These are phyloP conservation scores for Chloroclystis v-ata DNA, from an alignment of 2,888 invertebrate genomes.

Conservation along the genomic window DNA sequence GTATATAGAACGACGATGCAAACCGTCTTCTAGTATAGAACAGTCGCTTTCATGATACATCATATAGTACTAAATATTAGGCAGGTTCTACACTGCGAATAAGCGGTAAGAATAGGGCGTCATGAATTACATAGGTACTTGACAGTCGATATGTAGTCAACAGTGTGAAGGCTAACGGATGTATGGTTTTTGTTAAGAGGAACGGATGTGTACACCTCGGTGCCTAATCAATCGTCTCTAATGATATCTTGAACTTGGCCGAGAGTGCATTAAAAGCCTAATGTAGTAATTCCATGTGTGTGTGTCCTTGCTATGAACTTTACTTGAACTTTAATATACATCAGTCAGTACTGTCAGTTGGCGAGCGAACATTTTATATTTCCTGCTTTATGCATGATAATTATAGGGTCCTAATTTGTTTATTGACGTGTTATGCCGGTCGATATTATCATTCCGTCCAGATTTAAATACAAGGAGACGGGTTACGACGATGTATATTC, in stretches of 20 bases:
- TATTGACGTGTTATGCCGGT: no score
- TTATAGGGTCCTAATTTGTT: no score
- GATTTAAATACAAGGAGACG: no score
- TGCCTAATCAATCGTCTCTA: slow-evolving; percentile 46
- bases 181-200: slow-evolving; percentile 53
- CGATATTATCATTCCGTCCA: no score
- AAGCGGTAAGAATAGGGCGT: no score
- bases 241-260: slow-evolving; percentile 62
- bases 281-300: slow-evolving; percentile 14
- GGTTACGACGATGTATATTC: no score
- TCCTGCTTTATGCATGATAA: slow-evolving; percentile 2
- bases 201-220: slow-evolving; percentile 50
- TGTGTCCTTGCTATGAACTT: slow-evolving; percentile 32
- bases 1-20: no score
- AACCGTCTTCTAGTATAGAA: no score
- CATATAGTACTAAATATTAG: no score
- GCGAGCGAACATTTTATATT: background rate
- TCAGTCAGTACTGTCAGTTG: slow-evolving; percentile 13
- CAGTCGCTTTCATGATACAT: no score
- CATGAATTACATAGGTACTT: no score
- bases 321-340: slow-evolving; percentile 24
- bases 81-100: no score
- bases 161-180: slow-evolving; percentile 57
- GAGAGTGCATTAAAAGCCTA: slow-evolving; percentile 37
- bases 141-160: slow-evolving; percentile 33